A percentile compares a stretch with the other conserved stretches of the same genome.
Conservation (phyloP, 2,797 vertebrate species). For the Xenentodon cancila region DNA sequence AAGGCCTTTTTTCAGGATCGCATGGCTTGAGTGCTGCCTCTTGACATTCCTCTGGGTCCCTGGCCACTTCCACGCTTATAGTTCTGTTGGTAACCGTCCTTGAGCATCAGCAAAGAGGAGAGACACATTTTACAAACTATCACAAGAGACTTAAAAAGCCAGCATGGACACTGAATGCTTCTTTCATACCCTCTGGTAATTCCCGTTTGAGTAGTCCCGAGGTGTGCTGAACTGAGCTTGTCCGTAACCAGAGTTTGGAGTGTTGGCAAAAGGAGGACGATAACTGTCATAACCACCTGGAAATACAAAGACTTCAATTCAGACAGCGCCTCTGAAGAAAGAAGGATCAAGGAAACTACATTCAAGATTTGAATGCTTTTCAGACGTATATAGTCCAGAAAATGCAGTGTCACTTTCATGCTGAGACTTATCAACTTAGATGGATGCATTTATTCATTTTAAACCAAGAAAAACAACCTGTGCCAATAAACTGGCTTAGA, state of each 20-base stretch:
- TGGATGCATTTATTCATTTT: no score
- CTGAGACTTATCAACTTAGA: no score
- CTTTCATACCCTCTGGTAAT: conserved; percentile 92
- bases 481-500: no score
- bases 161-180: conserved; percentile 4
- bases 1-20: conserved; percentile 78
- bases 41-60: conserved; percentile 92
- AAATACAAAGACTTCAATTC: conserved; percentile 29
- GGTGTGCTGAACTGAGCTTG: conserved; percentile 93
- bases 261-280: conserved; percentile 92
- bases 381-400: no score
- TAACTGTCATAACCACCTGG: conserved; percentile 96
- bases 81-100: conserved; percentile 98
- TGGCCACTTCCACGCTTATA: conserved; percentile 96
- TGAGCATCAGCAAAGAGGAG: conserved; percentile 23
- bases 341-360: background rate
- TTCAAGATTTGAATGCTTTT: background rate
- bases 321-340: no score
- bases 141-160: background rate
- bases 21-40: conserved; percentile 88
- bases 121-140: conserved; percentile 32
- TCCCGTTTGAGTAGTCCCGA: conserved; percentile 92
- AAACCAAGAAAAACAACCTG: no score
- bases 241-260: conserved; percentile 94
- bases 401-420: no score